A percentile compares a stretch with the other conserved stretches of the same genome.
phyloP scores from a whole-genome alignment of 2,797 vertebrate species.

The Sphenopsis melanotis region DNA sequence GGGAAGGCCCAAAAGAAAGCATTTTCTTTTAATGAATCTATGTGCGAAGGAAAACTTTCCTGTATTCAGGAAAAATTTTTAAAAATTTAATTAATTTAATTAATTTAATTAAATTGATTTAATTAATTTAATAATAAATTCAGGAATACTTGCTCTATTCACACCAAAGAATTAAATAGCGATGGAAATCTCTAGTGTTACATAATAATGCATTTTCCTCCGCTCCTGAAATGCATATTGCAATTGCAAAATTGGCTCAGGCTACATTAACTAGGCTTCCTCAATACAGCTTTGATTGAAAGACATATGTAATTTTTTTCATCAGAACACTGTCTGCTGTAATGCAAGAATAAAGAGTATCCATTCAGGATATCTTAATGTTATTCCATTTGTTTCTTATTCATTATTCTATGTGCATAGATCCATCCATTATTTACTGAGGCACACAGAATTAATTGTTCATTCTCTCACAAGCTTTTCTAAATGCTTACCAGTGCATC shows the following conservation, averaged over 20 bases:
- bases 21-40: background rate
- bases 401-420: background rate
- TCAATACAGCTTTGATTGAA: background rate
- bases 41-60: background rate
- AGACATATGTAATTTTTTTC: background rate
- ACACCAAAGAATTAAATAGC: background rate
- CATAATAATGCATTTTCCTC: background rate
- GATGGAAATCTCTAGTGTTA: background rate
- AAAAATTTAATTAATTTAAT: too few species aligned
- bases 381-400: background rate
- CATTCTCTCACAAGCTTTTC: background rate
- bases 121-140: too few species aligned
- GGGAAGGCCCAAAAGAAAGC: background rate
- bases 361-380: background rate
- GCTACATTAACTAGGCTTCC: background rate
- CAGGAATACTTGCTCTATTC: background rate
- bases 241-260: background rate
- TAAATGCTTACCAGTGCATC: background rate
- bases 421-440: background rate
- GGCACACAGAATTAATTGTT: background rate
- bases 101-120: too few species aligned
- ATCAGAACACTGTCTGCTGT: background rate
- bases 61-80: background rate
- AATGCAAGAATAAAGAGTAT: background rate
- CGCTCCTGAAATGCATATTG: background rate